Conservation (phyloP, 2,113 vertebrate genomes). For the Nibea albiflora region DNA sequence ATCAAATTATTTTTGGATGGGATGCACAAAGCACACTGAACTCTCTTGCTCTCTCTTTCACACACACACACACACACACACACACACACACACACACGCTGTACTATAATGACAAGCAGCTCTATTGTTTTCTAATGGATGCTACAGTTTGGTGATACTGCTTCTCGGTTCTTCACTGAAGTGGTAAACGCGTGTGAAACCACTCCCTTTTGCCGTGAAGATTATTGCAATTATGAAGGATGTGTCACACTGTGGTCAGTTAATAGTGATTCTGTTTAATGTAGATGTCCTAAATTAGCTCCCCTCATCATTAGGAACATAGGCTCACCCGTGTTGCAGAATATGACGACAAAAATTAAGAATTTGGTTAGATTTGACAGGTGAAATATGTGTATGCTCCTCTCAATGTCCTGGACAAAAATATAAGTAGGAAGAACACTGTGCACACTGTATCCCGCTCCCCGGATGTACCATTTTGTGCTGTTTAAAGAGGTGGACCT, state of each 20-base stretch:
- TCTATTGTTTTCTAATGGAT: constrained; percentile 19
- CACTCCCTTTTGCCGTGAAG: constrained; percentile 6
- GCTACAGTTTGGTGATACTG: constrained; percentile 17
- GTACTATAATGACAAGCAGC: neutral
- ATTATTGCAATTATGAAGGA: neutral
- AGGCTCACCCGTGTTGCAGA: neutral
- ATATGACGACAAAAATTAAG: neutral
- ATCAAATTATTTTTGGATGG: constrained; percentile 65
- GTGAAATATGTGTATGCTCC: neutral
- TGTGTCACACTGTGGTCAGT: neutral
- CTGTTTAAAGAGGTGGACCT: neutral
- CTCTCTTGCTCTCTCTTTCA: neutral
- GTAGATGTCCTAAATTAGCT: neutral
- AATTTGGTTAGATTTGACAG: neutral
- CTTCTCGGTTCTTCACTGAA: constrained; percentile 35
- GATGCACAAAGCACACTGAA: constrained; percentile 32
- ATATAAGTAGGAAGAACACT: neutral
- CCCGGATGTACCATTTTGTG: neutral
- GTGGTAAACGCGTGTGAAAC: constrained; percentile 33
- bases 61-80: no score
- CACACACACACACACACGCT: constrained; percentile 4
- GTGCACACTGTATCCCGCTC: neutral
- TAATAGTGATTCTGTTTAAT: neutral
- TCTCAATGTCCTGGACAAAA: neutral
- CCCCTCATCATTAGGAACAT: no score